Base-by-base conservation (phyloP, 1,140 invertebrate genomes). In the Eubasilissa regina region DNA sequence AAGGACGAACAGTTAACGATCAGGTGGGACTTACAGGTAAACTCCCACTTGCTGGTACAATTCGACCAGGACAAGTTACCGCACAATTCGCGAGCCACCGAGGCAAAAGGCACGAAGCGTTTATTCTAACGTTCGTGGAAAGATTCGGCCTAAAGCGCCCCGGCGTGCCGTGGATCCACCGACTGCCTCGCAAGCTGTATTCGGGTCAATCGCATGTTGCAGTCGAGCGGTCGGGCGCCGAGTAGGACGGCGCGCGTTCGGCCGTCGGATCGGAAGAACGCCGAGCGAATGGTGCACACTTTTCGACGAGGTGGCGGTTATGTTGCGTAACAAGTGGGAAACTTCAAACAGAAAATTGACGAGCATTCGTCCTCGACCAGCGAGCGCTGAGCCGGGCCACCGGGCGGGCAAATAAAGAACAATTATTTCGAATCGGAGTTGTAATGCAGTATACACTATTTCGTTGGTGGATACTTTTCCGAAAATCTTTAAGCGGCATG, bases 301-400 rank as follows among this genome's bases (percentile, higher is more conserved):
- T 17, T 58, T 15, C 21, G 17, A 17, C 55, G 9, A 4, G 1
- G 55, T 58, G 10, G 17, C 55, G 55, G 8, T 62, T 11, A 8
- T 12, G 19, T 62, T 64, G 25, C 19, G n/a, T 12, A 64, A 25
- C 35, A 11, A 64, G 10, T 64, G 19, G 60, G 1, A n/a, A 35
- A 8, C 60, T 64, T 11, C 13, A n/a, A 25, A 64, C 35, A 35
- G 60, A 64, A 64, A 64, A 35, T 35, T 43, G 60, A 64, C 19
- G 60, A 64, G 21, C 35, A 64, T 19, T 64, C 35, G 60, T 64
- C 60, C 60, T 64, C 60, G 60, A 64, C 60, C 60, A 19, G 60
- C 60, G 60, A 25, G 6, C 60, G 35, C 19, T 19, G 60, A 64
- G 60, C 60, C 60, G 35, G 35, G 35, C n/a, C 35, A 15, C 17